phyloP scores from a whole-genome alignment of 1,140 invertebrate genomes.

The Bicyclus anynana region DNA sequence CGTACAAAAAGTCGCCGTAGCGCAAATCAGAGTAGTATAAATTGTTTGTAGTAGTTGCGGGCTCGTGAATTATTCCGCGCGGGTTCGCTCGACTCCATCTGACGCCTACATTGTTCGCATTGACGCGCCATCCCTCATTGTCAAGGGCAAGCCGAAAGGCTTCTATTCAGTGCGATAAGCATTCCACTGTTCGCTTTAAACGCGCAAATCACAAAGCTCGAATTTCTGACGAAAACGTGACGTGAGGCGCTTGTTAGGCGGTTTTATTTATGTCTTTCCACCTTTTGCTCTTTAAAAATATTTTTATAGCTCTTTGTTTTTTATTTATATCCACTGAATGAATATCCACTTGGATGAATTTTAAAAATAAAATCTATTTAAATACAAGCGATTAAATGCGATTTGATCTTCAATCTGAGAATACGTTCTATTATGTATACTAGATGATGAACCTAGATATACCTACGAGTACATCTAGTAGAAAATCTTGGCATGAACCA shows the following conservation, averaged over 20 bases:
- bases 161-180: slow-evolving; percentile 5
- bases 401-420: too few relatives aligned
- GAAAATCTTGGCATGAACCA: too few relatives aligned
- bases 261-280: not conserved
- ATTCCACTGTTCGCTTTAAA: not conserved
- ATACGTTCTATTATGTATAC: too few relatives aligned
- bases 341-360: too few relatives aligned
- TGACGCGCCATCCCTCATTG: slow-evolving; percentile 2
- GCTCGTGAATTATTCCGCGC: not conserved
- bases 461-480: too few relatives aligned
- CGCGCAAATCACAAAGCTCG: not conserved
- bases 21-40: not conserved
- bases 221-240: not conserved
- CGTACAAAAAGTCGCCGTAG: not conserved
- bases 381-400: too few relatives aligned
- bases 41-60: not conserved
- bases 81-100: too few relatives aligned
- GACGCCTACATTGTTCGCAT: not conserved
- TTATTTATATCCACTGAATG: too few relatives aligned
- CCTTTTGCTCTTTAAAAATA: too few relatives aligned
- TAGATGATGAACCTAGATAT: too few relatives aligned
- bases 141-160: not conserved
- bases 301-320: too few relatives aligned
- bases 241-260: not conserved
- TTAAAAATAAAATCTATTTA: too few relatives aligned